Percentiles rank a stretch among this genome's conserved stretches.
phyloP scores from a whole-genome alignment of 1,140 invertebrate genomes.

The Megalonaias nervosa region DNA sequence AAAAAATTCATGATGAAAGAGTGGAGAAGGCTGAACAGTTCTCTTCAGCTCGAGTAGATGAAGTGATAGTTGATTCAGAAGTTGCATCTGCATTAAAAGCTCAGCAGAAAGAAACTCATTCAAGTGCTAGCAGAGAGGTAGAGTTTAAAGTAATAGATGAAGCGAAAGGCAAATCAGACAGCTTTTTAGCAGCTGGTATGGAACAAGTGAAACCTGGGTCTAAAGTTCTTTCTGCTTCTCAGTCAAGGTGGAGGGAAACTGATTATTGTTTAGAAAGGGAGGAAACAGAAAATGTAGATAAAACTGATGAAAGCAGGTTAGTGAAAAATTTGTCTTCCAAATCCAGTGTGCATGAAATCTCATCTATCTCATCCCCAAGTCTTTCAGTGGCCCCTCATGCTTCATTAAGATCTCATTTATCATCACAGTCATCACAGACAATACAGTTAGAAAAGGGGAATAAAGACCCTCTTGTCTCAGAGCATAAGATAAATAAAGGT shows the following conservation, averaged over 20 bases:
- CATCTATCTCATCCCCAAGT: no score
- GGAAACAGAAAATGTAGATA: no score
- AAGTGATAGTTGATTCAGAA: conserved; percentile 44
- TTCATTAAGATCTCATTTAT: no score
- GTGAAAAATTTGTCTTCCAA: no score
- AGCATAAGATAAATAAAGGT: no score
- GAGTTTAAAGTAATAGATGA: background rate
- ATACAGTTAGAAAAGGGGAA: no score
- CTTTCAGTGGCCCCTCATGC: no score
- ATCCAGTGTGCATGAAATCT: no score
- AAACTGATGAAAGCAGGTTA: no score
- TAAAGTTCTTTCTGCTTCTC: background rate
- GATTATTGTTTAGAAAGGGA: no score
- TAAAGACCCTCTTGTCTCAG: no score
- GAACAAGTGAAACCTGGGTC: background rate
- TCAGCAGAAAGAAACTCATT: conserved; percentile 43
- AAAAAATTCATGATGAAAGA: conserved; percentile 41
- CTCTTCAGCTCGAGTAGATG: conserved; percentile 35
- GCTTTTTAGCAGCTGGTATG: background rate
- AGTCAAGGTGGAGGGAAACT: background rate
- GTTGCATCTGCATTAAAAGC: conserved; percentile 38
- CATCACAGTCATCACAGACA: no score
- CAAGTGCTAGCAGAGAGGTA: background rate
- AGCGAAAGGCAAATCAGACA: background rate
- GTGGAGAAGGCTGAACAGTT: conserved; percentile 36